Percentiles rank a stretch among this genome's conserved stretches.
These are phyloP conservation scores for Macrotis lagotis DNA, from an alignment of 2,113 vertebrate genomes.

Conservation along the genomic window DNA sequence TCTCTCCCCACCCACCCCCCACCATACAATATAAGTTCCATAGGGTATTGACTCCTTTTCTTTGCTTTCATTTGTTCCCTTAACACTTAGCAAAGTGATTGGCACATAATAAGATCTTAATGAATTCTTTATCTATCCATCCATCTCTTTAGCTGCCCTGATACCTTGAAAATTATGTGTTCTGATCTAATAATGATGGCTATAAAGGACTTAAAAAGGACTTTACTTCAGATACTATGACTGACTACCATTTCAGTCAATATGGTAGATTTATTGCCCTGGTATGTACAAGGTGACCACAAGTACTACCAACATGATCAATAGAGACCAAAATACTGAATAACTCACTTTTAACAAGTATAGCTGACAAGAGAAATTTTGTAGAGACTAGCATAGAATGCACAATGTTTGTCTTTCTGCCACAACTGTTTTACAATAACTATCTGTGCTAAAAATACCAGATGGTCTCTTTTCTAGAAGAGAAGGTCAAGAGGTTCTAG, in stretches of 20 bases:
- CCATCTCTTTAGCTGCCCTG: not conserved
- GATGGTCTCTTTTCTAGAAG: not conserved
- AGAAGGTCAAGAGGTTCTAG: not conserved
- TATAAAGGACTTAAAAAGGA: not conserved
- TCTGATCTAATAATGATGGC: not conserved
- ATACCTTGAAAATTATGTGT: not conserved
- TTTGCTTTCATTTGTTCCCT: not conserved
- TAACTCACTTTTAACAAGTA: not conserved
- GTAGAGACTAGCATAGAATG: not conserved
- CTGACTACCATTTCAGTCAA: not conserved
- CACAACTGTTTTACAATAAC: not conserved
- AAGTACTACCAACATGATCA: not conserved
- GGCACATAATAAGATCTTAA: not conserved
- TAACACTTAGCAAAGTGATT: not conserved
- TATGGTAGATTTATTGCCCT: not conserved
- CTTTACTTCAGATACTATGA: not conserved
- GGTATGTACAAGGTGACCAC: not conserved
- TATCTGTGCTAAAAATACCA: not conserved
- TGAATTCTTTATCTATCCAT: not conserved
- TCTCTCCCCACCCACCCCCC: too few species aligned
- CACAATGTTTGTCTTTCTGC: not conserved
- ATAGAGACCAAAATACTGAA: not conserved
- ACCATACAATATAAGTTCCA: not conserved
- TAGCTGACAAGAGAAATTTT: not conserved
- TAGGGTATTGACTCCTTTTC: not conserved